Percentiles rank a stretch among this genome's conserved stretches.
phyloP scores from a whole-genome alignment of 2,888 invertebrate species.

The Pemphredon lugubris region DNA sequence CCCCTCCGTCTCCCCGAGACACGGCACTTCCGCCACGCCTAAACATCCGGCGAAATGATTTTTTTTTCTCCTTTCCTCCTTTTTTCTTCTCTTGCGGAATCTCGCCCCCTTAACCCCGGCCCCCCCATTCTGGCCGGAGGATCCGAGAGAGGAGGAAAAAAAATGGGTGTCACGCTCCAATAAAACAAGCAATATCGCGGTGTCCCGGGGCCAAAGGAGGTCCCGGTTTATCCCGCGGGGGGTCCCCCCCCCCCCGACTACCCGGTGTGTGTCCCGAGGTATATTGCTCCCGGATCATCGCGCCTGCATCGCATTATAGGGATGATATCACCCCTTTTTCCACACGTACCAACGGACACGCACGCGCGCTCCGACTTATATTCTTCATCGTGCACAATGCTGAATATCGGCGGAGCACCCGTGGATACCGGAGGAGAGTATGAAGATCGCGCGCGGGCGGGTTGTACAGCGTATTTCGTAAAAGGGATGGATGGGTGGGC shows the following conservation, averaged over 20 bases:
- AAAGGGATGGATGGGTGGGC: conserved; percentile 14
- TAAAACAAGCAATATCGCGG: conserved; percentile 80
- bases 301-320: conserved; percentile 78
- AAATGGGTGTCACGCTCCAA: conserved; percentile 79
- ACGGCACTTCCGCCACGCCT: conserved; percentile 46
- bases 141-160: conserved; percentile 52
- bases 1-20: conserved; percentile 16
- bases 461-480: conserved; percentile 51
- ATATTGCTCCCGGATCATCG: conserved; percentile 79
- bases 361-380: conserved; percentile 54
- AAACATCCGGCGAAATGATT: conserved; percentile 64
- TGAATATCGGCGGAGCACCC: conserved; percentile 39
- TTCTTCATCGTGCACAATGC: conserved; percentile 56
- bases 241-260: conserved; percentile 59
- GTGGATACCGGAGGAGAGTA: conserved; percentile 42
- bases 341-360: conserved; percentile 61
- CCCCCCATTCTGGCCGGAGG: not conserved
- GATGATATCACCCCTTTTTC: conserved; percentile 77
- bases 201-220: conserved; percentile 76
- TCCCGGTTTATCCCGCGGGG: conserved; percentile 66
- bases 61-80: conserved; percentile 17
- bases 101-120: conserved; percentile 32
- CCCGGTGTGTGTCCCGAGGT: conserved; percentile 60
- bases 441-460: conserved; percentile 48
- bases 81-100: conserved; percentile 19